Percentiles rank a stretch among this genome's conserved stretches.
These are phyloP conservation scores for Myiotriccus ornatus DNA, from an alignment of 2,797 vertebrate genomes.

Conservation along the genomic window DNA sequence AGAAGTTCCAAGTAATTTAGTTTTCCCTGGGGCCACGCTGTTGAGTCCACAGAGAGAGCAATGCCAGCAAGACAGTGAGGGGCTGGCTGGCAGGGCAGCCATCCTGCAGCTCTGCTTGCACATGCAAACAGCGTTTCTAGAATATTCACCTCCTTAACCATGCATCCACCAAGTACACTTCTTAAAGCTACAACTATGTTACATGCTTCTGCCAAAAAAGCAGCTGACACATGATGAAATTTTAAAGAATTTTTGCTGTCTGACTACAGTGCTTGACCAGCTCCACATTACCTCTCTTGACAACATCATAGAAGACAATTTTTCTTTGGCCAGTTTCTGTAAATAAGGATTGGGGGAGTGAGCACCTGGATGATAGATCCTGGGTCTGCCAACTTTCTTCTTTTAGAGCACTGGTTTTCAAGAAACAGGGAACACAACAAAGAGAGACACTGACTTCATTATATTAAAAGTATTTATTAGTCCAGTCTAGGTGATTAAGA, in stretches of 20 bases:
- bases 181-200: conserved; percentile 1
- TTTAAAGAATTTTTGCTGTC: neutral
- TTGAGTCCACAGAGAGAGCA: neutral
- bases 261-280: neutral
- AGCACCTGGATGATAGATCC: neutral
- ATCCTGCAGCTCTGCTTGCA: neutral
- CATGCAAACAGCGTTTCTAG: neutral
- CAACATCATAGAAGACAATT: neutral
- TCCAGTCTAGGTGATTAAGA: neutral
- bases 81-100: neutral
- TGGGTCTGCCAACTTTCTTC: neutral
- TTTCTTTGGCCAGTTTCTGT: neutral
- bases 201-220: neutral
- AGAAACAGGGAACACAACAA: neutral
- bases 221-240: neutral
- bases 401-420: neutral
- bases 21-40: neutral
- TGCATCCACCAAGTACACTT: neutral
- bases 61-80: neutral
- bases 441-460: neutral
- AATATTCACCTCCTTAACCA: neutral
- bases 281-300: neutral
- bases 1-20: conserved; percentile 24
- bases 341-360: neutral
- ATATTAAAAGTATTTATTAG: neutral